Base-by-base conservation (phyloP, 2,113 vertebrate genomes). In the Mesitornis unicolor region DNA sequence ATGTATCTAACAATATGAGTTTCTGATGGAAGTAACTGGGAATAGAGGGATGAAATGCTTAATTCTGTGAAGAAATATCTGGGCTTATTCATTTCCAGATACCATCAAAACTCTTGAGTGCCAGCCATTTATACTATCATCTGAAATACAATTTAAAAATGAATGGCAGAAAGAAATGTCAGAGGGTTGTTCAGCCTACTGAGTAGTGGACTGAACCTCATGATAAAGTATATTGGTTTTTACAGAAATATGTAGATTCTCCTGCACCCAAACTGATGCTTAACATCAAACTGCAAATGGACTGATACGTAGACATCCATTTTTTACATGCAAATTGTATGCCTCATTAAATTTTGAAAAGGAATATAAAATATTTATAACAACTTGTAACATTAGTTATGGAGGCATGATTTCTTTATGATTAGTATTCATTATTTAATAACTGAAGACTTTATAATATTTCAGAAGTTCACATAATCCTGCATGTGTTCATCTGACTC, bases 221-320 rank as follows among this genome's bases (percentile, higher is more conserved):
- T 53, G 8, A 22, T 50, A 76, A 56, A 35, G 56, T 71, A 50
- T 3, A 6, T 4, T 28, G 24, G 14, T 76, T 15, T 51, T 65
- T 64, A 40, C 7, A 21, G 28, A 82, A 77, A 56, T 12, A 4
- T 51, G 15, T 40, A 19, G 16, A 51, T 29, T 69, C 69, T 31
- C 12, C 12, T 14, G 16, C 42, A 63, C 33, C 5, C 11, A 77
- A 35, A 22, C 20, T 48, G 7, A 22, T 48, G 11, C 22, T 80
- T 53, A 56, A 1, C 33, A 3, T 19, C 83, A 54, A 60, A 54
- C 19, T 35, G n/a, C 6, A 78, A 35, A 9, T 50, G 12, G 43
- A 43, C 7, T 6, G 5, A 68, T 26, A 20, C 6, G 50, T 1
- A 70, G 25, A 18, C 5, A 47, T 6, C 21, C 0, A 5, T 22